Percentiles rank a stretch among this genome's conserved stretches.
Conservation (phyloP, 2,888 invertebrate species). For the Girardia tigrina region DNA sequence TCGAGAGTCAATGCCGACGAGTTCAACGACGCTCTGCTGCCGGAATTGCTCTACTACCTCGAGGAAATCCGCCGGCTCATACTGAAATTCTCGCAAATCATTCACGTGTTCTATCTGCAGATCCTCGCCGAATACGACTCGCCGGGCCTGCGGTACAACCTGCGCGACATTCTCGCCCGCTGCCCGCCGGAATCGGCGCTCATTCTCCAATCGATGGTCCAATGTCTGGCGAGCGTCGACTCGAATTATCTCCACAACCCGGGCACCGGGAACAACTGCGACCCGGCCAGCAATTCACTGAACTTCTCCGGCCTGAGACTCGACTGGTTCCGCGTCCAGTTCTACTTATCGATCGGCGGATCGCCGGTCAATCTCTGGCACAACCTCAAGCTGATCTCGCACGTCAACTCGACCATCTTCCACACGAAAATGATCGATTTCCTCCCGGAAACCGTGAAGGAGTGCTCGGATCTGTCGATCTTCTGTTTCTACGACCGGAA, state of each 20-base stretch:
- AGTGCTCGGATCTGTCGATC: slow-evolving; percentile 87
- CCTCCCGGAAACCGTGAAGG: slow-evolving; percentile 83
- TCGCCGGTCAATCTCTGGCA: slow-evolving; percentile 64
- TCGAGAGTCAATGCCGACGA: slow-evolving; percentile 29
- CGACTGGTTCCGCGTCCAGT: slow-evolving; percentile 90
- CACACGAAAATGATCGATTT: slow-evolving; percentile 96
- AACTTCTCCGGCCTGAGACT: slow-evolving; percentile 84
- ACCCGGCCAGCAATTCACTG: slow-evolving; percentile 38
- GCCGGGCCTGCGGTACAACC: slow-evolving; percentile 24
- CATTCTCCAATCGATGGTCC: slow-evolving; percentile 78
- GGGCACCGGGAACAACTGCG: neutral
- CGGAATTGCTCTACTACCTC: slow-evolving; percentile 91
- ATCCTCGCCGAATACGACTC: slow-evolving; percentile 91
- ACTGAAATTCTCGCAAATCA: slow-evolving; percentile 63
- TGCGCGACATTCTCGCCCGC: neutral
- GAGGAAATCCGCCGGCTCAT: slow-evolving; percentile 67
- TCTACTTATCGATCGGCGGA: slow-evolving; percentile 51
- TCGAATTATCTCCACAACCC: neutral
- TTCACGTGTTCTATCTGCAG: slow-evolving; percentile 92
- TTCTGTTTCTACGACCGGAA: slow-evolving; percentile 72
- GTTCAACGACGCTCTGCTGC: slow-evolving; percentile 54
- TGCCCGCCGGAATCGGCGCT: slow-evolving; percentile 82
- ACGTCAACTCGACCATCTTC: slow-evolving; percentile 85
- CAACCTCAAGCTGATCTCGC: slow-evolving; percentile 69
- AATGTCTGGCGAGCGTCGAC: slow-evolving; percentile 58